These are phyloP conservation scores for Leptothorax acervorum DNA, from an alignment of 2,888 invertebrate species.

Conservation along the genomic window DNA sequence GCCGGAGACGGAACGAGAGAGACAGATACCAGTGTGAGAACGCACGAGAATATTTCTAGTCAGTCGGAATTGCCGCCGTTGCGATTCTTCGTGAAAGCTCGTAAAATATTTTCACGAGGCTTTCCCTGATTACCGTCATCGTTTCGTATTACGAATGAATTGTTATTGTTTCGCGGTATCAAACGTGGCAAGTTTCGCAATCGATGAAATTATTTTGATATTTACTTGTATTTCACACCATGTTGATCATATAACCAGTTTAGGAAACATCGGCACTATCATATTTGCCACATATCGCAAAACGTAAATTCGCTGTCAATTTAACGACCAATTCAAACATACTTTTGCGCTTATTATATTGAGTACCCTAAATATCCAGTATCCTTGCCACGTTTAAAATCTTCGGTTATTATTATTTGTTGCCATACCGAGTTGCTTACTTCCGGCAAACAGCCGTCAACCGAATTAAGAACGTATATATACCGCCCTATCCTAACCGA, in stretches of 20 bases:
- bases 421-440: conserved; percentile 3
- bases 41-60: conserved; percentile 44
- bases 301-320: not conserved
- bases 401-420: not conserved
- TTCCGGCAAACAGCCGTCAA: conserved; percentile 29
- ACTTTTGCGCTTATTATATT: not conserved
- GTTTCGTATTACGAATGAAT: conserved; percentile 64
- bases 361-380: not conserved
- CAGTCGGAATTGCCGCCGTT: conserved; percentile 48
- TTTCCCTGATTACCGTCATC: conserved; percentile 57
- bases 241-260: not conserved
- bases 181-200: not conserved
- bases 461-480: conserved; percentile 42
- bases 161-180: conserved; percentile 23
- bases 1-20: conserved; percentile 30
- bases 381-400: not conserved
- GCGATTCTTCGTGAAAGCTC: conserved; percentile 65
- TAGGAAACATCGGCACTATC: not conserved
- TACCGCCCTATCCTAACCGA: not conserved
- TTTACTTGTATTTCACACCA: not conserved
- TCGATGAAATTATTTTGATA: not conserved
- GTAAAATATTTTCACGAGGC: conserved; percentile 69
- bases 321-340: not conserved
- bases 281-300: not conserved
- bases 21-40: conserved; percentile 32